A percentile compares a stretch with the other conserved stretches of the same genome.
Evolutionary conservation across 2,888 invertebrate species (phyloP).

Genomic region (Andrena trimmerana): DNA sequence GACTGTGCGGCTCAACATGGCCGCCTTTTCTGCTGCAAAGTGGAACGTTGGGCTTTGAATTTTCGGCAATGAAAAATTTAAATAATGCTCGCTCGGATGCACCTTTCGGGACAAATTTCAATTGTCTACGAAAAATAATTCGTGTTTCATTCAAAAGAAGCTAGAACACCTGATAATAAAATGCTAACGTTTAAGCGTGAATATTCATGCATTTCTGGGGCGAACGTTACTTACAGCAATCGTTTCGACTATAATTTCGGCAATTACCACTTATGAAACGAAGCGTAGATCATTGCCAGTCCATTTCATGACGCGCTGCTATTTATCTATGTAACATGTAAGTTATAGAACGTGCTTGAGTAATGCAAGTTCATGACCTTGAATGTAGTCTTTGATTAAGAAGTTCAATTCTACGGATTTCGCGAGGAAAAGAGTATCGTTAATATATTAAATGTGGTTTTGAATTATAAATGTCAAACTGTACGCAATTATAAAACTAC

Average conservation of each 20-base stretch:
- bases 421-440: background rate
- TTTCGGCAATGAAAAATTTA: background rate
- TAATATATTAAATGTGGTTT: background rate
- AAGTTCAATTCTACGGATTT: background rate
- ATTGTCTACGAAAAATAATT: background rate
- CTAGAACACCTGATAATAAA: background rate
- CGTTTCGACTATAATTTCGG: background rate
- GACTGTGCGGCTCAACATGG: constrained; percentile 83
- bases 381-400: background rate
- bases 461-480: background rate
- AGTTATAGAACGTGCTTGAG: constrained; percentile 13
- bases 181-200: background rate
- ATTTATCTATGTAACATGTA: background rate
- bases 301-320: background rate
- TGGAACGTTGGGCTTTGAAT: constrained; percentile 20
- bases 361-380: constrained; percentile 38
- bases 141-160: background rate
- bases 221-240: background rate
- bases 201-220: background rate
- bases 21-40: constrained; percentile 70
- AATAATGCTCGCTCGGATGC: background rate
- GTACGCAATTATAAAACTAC: background rate
- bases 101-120: background rate
- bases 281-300: background rate
- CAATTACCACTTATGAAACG: background rate